Conservation (phyloP, 2,888 invertebrate genomes). For the Drosophila vallismaia region DNA sequence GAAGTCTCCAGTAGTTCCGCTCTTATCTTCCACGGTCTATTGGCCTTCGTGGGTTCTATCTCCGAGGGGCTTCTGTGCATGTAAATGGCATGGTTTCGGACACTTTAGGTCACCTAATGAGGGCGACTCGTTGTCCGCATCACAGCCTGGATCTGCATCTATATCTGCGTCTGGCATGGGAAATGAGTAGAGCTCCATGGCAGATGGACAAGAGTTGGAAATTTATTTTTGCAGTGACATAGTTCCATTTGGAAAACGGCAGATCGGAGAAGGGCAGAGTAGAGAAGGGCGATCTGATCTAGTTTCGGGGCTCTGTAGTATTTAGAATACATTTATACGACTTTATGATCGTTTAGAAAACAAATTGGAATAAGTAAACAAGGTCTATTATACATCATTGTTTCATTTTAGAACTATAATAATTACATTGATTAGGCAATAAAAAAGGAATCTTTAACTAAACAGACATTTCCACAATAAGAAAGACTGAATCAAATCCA, state of each 20-base stretch:
- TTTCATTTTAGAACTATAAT: too few species aligned
- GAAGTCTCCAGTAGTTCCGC: slow-evolving; percentile 28
- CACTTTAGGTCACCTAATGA: slow-evolving; percentile 75
- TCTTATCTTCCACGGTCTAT: slow-evolving; percentile 71
- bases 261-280: slow-evolving; percentile 23
- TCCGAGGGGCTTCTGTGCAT: slow-evolving; percentile 64
- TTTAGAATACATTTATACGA: too few species aligned
- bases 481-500: too few species aligned
- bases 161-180: slow-evolving; percentile 29
- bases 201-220: slow-evolving; percentile 13
- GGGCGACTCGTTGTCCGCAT: slow-evolving; percentile 53
- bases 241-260: slow-evolving; percentile 15
- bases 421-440: too few species aligned
- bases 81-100: slow-evolving; percentile 76
- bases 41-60: slow-evolving; percentile 60
- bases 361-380: too few species aligned
- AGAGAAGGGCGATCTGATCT: slow-evolving; percentile 17
- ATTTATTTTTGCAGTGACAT: slow-evolving; percentile 22
- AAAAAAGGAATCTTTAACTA: too few species aligned
- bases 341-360: too few species aligned
- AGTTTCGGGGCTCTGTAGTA: not conserved
- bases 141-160: slow-evolving; percentile 13
- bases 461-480: too few species aligned
- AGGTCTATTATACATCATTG: too few species aligned
- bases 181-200: slow-evolving; percentile 23